Evolutionary conservation across 2,113 vertebrate species (phyloP), one percentile per base, ranked within the genome.

Genomic region (Hemichromis elongatus): DNA sequence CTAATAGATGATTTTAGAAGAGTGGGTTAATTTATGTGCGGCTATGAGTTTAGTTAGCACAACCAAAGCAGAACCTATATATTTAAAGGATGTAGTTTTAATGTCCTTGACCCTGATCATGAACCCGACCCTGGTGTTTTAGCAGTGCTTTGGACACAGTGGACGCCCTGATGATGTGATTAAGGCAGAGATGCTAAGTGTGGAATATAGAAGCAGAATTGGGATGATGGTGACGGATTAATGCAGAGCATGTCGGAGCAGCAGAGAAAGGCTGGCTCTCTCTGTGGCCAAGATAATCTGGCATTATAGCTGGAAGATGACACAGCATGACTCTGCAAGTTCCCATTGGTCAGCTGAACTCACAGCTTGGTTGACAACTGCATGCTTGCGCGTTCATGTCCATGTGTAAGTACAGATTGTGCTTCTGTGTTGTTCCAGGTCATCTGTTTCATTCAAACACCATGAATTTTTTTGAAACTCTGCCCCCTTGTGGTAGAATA

Each of bases 291-390:
- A 57, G 19, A 77, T 91, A 89, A 90, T 89, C 91, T 92, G 84
- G 77, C 75, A 52, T 94, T 93, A 91, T 70, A 83, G 56, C 70
- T 80, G 55, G 77, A 89, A 80, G 84, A 92, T 92, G 90, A 92
- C 90, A 85, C 81, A 81, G 52, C 77, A 80, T 83, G 89, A 91
- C 85, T 90, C 75, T 2, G 80, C 28, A 89, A 7, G 85, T 86
- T 90, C 61, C 42, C 14, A 79, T 81, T 47, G 89, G 91, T 93
- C 89, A 80, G 66, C 84, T 75, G 66, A 73, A 52, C 75, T 81
- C 83, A 70, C 33, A 52, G 82, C 83, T 10, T 37, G 79, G 83
- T 77, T 1, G 73, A 37, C 54, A 80, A 57, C 79, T 61, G 85
- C 54, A 21, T 81, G 35, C 47, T 14, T 9, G 30, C 37, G 35